These are phyloP conservation scores for Coreoperca whiteheadi DNA, from an alignment of 2,113 vertebrate genomes.

Conservation along the genomic window DNA sequence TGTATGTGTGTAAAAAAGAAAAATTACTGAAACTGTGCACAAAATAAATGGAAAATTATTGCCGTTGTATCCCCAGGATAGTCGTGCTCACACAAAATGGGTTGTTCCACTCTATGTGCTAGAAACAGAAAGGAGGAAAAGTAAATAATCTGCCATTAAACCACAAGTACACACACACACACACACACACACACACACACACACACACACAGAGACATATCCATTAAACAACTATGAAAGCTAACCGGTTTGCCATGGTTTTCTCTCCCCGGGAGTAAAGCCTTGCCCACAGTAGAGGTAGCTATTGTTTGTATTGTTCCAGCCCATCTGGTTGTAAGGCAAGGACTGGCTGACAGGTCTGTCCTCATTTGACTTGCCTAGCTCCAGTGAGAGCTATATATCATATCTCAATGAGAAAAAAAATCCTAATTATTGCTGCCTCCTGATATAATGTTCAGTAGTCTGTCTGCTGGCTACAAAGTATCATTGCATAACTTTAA, in stretches of 20 bases:
- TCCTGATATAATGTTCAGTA: constrained; percentile 10
- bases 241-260: constrained; percentile 64
- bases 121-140: constrained; percentile 44
- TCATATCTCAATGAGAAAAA: constrained; percentile 34
- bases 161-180: constrained; percentile 4
- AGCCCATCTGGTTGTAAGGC: constrained; percentile 51
- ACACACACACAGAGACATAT: constrained; percentile 22
- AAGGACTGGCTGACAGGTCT: constrained; percentile 21
- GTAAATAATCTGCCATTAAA: constrained; percentile 54
- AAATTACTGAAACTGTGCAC: constrained; percentile 2
- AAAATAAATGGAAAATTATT: constrained; percentile 51
- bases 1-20: constrained; percentile 10
- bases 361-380: constrained; percentile 36
- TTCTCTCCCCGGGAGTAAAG: constrained; percentile 47
- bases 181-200: constrained; percentile 17
- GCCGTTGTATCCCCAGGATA: constrained; percentile 36
- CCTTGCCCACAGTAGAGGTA: constrained; percentile 26
- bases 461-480: constrained; percentile 15
- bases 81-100: constrained; percentile 29
- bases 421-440: constrained; percentile 19
- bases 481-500: constrained; percentile 15
- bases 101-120: constrained; percentile 24
- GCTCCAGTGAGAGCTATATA: constrained; percentile 18
- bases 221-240: constrained; percentile 54
- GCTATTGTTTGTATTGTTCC: constrained; percentile 41